Percentiles rank a stretch among this genome's conserved stretches.
These are phyloP conservation scores for Brachionus rotundiformis DNA, from an alignment of 1,140 invertebrate genomes.

Conservation along the genomic window DNA sequence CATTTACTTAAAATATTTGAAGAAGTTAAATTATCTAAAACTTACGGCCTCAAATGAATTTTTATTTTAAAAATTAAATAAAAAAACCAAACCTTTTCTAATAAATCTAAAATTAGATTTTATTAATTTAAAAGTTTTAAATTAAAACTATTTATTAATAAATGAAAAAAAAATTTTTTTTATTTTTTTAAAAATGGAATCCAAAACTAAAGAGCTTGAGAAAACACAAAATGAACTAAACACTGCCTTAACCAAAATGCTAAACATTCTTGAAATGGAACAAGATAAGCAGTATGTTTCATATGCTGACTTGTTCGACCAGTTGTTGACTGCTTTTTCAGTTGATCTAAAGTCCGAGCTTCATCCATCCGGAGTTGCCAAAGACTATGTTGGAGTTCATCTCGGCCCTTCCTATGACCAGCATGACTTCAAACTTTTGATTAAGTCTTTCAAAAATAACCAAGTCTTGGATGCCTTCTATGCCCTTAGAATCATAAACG, in stretches of 20 bases:
- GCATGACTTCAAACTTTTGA: background rate
- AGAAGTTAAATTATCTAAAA: no score
- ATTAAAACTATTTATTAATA: no score
- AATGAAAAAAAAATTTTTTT: no score
- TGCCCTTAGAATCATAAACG: background rate
- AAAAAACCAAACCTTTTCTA: no score
- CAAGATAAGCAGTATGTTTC: background rate
- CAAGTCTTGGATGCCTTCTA: conserved; percentile 17
- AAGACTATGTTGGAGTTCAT: conserved; percentile 28
- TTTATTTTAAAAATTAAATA: no score
- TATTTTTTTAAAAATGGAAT: background rate
- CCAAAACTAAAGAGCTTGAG: background rate
- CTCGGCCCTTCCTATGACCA: background rate
- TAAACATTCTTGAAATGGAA: conserved; percentile 33
- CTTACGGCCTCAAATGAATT: no score
- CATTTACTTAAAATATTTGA: no score
- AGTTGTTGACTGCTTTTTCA: background rate
- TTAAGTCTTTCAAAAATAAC: conserved; percentile 35
- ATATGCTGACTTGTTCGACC: conserved; percentile 1
- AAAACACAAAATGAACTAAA: conserved; percentile 10
- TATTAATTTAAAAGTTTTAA: background rate
- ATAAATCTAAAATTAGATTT: background rate
- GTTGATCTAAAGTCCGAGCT: background rate
- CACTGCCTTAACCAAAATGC: background rate
- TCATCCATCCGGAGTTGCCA: background rate